phyloP scores from a whole-genome alignment of 2,797 vertebrate genomes.

The Allenopithecus nigroviridis region DNA sequence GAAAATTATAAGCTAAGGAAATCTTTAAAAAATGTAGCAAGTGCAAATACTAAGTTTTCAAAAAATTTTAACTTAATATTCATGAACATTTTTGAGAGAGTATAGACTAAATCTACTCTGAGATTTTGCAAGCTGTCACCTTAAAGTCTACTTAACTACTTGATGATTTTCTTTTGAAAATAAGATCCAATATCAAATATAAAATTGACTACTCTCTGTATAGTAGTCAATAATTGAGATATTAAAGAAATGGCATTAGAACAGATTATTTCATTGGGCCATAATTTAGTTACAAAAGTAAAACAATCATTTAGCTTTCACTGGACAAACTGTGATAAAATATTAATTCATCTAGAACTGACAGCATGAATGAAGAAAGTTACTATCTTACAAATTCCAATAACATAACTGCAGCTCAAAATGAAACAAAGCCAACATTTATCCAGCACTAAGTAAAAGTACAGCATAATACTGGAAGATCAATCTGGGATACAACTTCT shows the following conservation, averaged over 20 bases:
- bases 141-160: conserved; percentile 27
- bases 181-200: conserved; percentile 36
- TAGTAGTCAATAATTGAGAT: background rate
- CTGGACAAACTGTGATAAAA: conserved; percentile 17
- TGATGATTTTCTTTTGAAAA: conserved; percentile 46
- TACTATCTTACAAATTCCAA: background rate
- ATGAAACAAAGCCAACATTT: background rate
- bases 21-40: conserved; percentile 73
- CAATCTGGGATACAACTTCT: background rate
- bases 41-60: conserved; percentile 37
- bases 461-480: background rate
- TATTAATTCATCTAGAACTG: conserved; percentile 15
- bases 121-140: conserved; percentile 57
- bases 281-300: conserved; percentile 17
- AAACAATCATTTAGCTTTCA: conserved; percentile 31
- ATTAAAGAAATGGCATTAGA: conserved; percentile 13
- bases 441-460: background rate
- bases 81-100: conserved; percentile 54
- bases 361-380: conserved; percentile 15
- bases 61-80: conserved; percentile 65
- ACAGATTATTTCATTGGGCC: background rate
- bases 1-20: conserved; percentile 80
- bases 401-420: conserved; percentile 16
- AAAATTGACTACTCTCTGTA: background rate
- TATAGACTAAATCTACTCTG: conserved; percentile 19